Percentiles rank a stretch among this genome's conserved stretches.
Conservation (phyloP, 2,888 invertebrate genomes). For the Xylota sylvarum region DNA sequence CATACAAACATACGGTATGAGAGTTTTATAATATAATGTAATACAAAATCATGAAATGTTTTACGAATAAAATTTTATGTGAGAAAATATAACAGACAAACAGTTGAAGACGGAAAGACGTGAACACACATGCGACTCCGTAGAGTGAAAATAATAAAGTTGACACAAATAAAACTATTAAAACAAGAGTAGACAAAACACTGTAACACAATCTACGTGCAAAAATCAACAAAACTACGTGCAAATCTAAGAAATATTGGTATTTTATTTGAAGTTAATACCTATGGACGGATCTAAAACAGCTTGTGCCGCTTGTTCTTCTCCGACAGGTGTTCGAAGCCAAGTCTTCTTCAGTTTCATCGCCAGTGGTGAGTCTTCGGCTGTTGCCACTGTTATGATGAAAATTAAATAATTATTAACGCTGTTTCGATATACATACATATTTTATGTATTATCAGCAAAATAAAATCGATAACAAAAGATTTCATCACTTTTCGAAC, state of each 20-base stretch:
- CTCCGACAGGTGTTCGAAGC: slow-evolving; percentile 89
- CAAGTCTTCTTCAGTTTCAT: slow-evolving; percentile 90
- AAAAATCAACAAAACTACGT: slow-evolving; percentile 56
- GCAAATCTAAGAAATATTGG: slow-evolving; percentile 60
- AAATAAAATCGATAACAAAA: slow-evolving; percentile 50
- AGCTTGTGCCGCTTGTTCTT: slow-evolving; percentile 89
- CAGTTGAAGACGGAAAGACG: not conserved
- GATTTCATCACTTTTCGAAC: not conserved
- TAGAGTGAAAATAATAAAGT: not conserved
- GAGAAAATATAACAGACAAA: not conserved
- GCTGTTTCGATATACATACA: slow-evolving; percentile 33
- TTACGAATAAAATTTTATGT: not conserved
- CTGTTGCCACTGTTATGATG: slow-evolving; percentile 87
- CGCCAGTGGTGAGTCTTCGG: slow-evolving; percentile 89
- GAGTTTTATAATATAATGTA: not conserved
- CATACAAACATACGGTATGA: too few species aligned
- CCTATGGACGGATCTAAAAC: slow-evolving; percentile 89
- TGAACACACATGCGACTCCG: slow-evolving; percentile 10
- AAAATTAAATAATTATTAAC: slow-evolving; percentile 68
- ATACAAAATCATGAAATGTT: not conserved
- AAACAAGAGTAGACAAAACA: slow-evolving; percentile 17
- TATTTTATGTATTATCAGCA: slow-evolving; percentile 26
- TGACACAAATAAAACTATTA: slow-evolving; percentile 23
- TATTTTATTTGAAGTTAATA: slow-evolving; percentile 80
- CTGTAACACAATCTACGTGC: slow-evolving; percentile 58